A percentile compares a stretch with the other conserved stretches of the same genome.
phyloP scores from a whole-genome alignment of 2,797 vertebrate species.

The Enteromius thamalakanensis region DNA sequence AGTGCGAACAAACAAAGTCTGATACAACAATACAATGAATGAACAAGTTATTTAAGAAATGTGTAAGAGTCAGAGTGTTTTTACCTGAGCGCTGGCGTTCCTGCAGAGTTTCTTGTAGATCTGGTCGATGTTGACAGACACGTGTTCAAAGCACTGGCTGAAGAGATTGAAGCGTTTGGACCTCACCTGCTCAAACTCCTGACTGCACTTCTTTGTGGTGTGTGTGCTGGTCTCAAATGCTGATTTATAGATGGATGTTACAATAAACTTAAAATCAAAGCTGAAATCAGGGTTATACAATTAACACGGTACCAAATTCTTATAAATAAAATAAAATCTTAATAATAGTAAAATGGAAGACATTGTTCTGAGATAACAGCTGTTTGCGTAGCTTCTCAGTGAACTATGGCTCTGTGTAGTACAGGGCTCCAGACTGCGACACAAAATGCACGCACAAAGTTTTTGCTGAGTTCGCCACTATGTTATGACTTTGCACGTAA shows the following conservation, averaged over 20 bases:
- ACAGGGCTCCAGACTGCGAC: too few species aligned
- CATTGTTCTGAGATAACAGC: too few species aligned
- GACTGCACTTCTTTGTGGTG: conserved; percentile 76
- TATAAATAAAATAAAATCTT: too few species aligned
- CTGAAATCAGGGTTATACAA: not conserved
- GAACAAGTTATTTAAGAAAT: not conserved
- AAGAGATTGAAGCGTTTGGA: conserved; percentile 82
- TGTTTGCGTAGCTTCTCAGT: too few species aligned
- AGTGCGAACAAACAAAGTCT: not conserved
- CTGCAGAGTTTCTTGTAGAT: conserved; percentile 94
- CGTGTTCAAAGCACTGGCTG: conserved; percentile 88
- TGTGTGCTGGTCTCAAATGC: conserved; percentile 88
- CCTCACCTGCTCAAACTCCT: conserved; percentile 90
- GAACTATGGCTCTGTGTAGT: too few species aligned
- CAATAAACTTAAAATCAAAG: not conserved
- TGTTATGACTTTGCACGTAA: too few species aligned
- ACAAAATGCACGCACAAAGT: too few species aligned
- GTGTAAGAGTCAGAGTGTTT: conserved; percentile 14
- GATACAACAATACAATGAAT: not conserved
- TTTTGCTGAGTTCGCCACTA: too few species aligned
- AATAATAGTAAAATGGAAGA: too few species aligned
- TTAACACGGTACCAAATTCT: not conserved
- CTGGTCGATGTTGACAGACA: conserved; percentile 85
- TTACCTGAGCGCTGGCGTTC: conserved; percentile 91
- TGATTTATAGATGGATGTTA: conserved; percentile 59